phyloP scores from a whole-genome alignment of 1,140 invertebrate species.

The Zelostemma sp. region DNA sequence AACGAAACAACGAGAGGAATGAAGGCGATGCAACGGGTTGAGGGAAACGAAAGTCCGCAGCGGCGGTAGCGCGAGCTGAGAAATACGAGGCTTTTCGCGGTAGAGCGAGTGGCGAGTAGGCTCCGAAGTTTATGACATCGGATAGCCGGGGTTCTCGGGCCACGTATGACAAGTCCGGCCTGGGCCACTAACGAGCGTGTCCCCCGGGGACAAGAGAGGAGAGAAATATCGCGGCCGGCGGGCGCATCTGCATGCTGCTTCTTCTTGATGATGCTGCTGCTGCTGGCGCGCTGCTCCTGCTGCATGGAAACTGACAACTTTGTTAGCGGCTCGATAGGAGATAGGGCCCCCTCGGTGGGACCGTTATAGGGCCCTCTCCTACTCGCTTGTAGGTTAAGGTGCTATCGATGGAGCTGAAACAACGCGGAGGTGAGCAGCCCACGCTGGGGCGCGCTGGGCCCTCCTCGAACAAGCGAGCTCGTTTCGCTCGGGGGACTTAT shows the following conservation, averaged over 20 bases:
- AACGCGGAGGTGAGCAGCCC: constrained; percentile 41
- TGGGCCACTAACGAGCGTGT: constrained; percentile 47
- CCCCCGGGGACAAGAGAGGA: constrained; percentile 8
- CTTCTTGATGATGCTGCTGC: neutral
- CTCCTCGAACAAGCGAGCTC: constrained; percentile 1
- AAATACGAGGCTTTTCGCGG: constrained; percentile 7
- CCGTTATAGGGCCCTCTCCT: constrained; percentile 27
- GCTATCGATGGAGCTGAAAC: constrained; percentile 38
- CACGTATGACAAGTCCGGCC: constrained; percentile 24
- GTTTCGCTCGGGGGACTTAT: constrained; percentile 1
- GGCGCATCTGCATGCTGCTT: constrained; percentile 23
- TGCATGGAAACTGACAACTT: constrained; percentile 53
- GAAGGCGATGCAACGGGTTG: too few relatives aligned
- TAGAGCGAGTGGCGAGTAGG: constrained; percentile 8
- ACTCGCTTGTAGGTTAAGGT: constrained; percentile 38
- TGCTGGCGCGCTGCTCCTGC: constrained; percentile 3
- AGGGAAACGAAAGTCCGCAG: too few relatives aligned
- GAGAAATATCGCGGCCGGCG: constrained; percentile 45
- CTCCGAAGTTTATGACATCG: constrained; percentile 35
- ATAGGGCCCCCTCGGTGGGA: constrained; percentile 25
- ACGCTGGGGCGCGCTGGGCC: neutral
- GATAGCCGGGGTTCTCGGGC: constrained; percentile 11
- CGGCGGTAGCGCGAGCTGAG: too few relatives aligned
- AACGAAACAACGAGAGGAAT: too few relatives aligned
- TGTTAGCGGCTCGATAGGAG: constrained; percentile 48